A percentile compares a stretch with the other conserved stretches of the same genome.
phyloP scores from a whole-genome alignment of 2,888 invertebrate genomes.

The Monopis laevigella region DNA sequence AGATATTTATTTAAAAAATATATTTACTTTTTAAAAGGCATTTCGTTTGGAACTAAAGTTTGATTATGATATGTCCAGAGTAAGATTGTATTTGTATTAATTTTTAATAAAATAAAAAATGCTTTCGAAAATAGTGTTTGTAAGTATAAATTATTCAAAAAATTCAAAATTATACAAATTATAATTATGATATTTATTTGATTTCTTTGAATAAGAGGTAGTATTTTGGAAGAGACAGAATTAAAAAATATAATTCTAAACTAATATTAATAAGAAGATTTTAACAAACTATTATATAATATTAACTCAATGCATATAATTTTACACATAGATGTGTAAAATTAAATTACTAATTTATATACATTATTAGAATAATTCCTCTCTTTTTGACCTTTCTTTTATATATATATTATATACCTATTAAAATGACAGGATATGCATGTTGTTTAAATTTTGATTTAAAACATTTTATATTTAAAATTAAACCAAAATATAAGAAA shows the following conservation, averaged over 20 bases:
- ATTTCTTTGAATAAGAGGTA: too few species aligned
- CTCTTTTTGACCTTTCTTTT: slow-evolving; percentile 63
- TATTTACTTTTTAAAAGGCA: slow-evolving; percentile 32
- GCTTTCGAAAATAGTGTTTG: neutral
- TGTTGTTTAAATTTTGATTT: neutral
- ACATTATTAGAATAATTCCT: slow-evolving; percentile 62
- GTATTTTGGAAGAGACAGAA: neutral
- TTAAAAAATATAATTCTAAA: too few species aligned
- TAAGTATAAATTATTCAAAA: neutral
- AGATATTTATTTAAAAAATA: slow-evolving; percentile 28
- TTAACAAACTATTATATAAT: neutral
- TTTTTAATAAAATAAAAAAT: neutral
- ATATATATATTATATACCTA: slow-evolving; percentile 39
- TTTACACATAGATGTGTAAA: slow-evolving; percentile 12
- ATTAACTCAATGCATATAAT: neutral
- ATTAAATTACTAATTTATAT: slow-evolving; percentile 31
- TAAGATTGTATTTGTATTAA: too few species aligned
- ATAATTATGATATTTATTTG: too few species aligned
- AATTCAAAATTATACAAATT: neutral
- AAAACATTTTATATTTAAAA: neutral
- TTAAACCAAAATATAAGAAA: slow-evolving; percentile 2
- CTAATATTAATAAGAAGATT: too few species aligned
- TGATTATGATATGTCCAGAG: slow-evolving; percentile 39
- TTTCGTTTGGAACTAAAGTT: slow-evolving; percentile 17
- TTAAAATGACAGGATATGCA: slow-evolving; percentile 48